These are phyloP conservation scores for Theodoxus fluviatilis DNA, from an alignment of 2,888 invertebrate species.

Conservation along the genomic window DNA sequence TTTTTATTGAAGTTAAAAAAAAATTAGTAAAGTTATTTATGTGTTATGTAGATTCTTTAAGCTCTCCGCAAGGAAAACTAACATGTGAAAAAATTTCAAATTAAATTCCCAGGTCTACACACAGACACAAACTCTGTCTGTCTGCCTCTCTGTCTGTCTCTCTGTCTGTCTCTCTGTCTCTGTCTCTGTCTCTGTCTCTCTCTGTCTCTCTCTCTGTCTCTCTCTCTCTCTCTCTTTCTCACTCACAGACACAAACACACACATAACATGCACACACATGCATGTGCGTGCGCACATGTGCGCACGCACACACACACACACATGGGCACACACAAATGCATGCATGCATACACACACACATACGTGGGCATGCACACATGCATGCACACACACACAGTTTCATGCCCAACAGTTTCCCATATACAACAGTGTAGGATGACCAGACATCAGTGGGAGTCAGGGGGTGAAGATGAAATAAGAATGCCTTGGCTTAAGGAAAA, in stretches of 20 bases:
- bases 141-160: too few species aligned
- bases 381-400: background rate
- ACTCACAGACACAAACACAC: slow-evolving; percentile 11
- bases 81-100: too few species aligned
- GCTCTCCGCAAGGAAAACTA: background rate
- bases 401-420: too few species aligned
- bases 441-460: too few species aligned
- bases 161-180: slow-evolving; percentile 21
- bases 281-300: background rate
- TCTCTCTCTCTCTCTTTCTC: background rate
- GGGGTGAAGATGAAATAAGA: too few species aligned
- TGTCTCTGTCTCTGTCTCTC: background rate
- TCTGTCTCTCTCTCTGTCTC: background rate
- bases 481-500: too few species aligned
- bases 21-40: background rate
- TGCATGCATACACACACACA: slow-evolving; percentile 5
- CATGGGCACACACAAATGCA: background rate
- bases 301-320: slow-evolving; percentile 13
- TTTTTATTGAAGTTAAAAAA: too few species aligned
- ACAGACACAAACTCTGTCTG: too few species aligned
- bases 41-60: background rate
- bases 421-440: too few species aligned
- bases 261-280: background rate
- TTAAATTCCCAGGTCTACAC: too few species aligned
- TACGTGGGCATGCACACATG: background rate